Percentiles rank a stretch among this genome's conserved stretches.
Evolutionary conservation across 2,797 vertebrate genomes (phyloP).

Genomic region (Lepidocolaptes lacrymiger): DNA sequence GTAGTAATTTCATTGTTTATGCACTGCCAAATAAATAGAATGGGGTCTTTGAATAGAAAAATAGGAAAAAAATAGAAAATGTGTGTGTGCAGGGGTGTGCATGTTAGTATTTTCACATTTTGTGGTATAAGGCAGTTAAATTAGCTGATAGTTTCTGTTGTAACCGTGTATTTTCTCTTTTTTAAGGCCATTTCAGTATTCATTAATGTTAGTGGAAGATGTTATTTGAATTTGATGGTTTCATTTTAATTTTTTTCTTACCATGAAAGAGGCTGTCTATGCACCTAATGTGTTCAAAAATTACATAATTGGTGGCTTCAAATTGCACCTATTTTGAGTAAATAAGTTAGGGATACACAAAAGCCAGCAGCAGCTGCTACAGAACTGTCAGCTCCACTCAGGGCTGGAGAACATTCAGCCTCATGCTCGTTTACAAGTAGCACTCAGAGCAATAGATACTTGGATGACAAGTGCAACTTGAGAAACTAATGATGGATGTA

Average conservation of each 20-base stretch:
- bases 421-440: not conserved
- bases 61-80: not conserved
- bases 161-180: not conserved
- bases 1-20: not conserved
- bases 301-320: not conserved
- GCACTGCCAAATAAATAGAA: not conserved
- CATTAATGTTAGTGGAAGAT: not conserved
- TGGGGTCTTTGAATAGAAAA: not conserved
- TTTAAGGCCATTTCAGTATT: not conserved
- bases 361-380: not conserved
- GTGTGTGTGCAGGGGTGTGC: not conserved
- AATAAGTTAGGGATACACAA: not conserved
- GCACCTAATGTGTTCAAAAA: not conserved
- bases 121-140: not conserved
- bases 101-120: not conserved
- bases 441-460: not conserved
- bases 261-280: not conserved
- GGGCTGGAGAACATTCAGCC: not conserved
- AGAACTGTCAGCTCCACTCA: not conserved
- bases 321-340: not conserved
- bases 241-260: not conserved
- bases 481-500: not conserved
- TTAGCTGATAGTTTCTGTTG: not conserved
- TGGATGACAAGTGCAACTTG: not conserved
- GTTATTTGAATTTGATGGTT: not conserved